phyloP scores from a whole-genome alignment of 2,797 vertebrate genomes.

The Tachyglossus aculeatus region DNA sequence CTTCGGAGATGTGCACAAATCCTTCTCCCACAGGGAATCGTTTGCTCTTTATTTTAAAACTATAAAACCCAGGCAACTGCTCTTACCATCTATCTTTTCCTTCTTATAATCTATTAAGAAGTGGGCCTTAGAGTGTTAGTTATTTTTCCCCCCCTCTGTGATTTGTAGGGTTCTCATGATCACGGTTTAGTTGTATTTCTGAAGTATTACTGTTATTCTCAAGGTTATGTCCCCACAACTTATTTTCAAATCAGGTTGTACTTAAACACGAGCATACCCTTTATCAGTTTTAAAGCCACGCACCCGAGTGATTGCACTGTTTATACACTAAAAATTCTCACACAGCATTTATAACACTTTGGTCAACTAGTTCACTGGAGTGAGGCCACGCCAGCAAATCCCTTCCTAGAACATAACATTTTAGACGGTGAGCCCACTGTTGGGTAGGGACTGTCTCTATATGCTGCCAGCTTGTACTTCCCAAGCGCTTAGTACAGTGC shows the following conservation, averaged over 20 bases:
- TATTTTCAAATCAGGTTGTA: slow-evolving; percentile 1
- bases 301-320: slow-evolving; percentile 16
- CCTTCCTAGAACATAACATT: slow-evolving; percentile 31
- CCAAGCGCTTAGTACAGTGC: too few relatives aligned
- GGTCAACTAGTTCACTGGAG: slow-evolving; percentile 9
- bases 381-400: slow-evolving; percentile 23
- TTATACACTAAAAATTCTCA: slow-evolving; percentile 17
- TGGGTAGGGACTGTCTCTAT: too few relatives aligned
- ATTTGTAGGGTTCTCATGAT: slow-evolving; percentile 7
- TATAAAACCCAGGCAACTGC: slow-evolving; percentile 25
- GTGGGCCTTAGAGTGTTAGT: slow-evolving; percentile 7
- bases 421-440: too few relatives aligned
- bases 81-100: slow-evolving; percentile 4
- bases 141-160: not conserved
- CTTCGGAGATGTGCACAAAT: slow-evolving; percentile 11
- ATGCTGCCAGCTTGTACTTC: too few relatives aligned
- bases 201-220: slow-evolving; percentile 3
- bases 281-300: slow-evolving; percentile 21
- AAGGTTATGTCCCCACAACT: not conserved
- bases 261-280: not conserved
- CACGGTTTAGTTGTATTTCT: slow-evolving; percentile 10
- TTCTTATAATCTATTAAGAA: slow-evolving; percentile 8
- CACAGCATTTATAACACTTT: slow-evolving; percentile 6
- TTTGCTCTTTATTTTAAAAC: slow-evolving; percentile 26
- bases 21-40: slow-evolving; percentile 27